Evolutionary conservation across 2,113 vertebrate species (phyloP).

Genomic region (Galemys pyrenaicus): DNA sequence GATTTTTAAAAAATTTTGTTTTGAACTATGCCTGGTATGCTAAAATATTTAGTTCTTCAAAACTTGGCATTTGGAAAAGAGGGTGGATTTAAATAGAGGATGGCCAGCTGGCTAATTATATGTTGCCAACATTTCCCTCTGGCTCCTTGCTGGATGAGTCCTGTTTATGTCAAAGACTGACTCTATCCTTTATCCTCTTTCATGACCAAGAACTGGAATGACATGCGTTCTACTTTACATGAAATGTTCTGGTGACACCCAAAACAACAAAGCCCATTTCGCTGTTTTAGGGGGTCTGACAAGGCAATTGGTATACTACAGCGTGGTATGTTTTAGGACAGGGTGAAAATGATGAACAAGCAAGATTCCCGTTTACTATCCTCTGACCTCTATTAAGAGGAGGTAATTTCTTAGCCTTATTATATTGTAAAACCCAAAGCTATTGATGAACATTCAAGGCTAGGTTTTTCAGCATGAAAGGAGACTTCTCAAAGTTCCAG

Average conservation of each 20-base stretch:
- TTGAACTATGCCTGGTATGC: constrained; percentile 66
- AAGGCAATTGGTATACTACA: not conserved
- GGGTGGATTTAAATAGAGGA: constrained; percentile 70
- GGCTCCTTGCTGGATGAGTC: constrained; percentile 45
- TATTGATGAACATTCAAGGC: not conserved
- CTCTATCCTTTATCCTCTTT: constrained; percentile 51
- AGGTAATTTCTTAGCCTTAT: not conserved
- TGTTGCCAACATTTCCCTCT: constrained; percentile 61
- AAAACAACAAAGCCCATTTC: not conserved
- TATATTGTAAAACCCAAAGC: not conserved
- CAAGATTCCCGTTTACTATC: not conserved
- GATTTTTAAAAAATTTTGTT: constrained; percentile 64
- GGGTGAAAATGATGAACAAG: not conserved
- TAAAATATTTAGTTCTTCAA: constrained; percentile 71
- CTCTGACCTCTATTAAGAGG: not conserved
- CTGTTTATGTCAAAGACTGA: constrained; percentile 75
- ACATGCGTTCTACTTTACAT: constrained; percentile 8
- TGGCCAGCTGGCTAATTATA: constrained; percentile 75
- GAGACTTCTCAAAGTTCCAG: not conserved
- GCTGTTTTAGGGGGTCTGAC: not conserved
- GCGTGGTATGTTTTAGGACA: not conserved
- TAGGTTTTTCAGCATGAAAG: not conserved
- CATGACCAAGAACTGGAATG: constrained; percentile 48
- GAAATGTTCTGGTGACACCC: constrained; percentile 33
- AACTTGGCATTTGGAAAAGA: constrained; percentile 68